Conservation (phyloP, 2,888 invertebrate genomes). For the Drosophila quasianomalipes region DNA sequence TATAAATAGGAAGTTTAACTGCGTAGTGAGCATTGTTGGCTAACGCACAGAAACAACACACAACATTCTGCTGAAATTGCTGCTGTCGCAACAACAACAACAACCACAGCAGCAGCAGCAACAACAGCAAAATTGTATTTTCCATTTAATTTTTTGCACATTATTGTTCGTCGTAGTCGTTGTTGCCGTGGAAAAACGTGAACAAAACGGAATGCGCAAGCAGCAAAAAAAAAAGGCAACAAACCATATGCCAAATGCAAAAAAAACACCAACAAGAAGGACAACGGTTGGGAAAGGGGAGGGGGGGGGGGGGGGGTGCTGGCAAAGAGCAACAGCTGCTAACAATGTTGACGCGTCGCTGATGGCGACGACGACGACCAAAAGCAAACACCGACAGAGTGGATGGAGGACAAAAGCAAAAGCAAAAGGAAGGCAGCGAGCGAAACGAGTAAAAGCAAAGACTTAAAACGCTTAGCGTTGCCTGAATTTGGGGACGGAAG, state of each 20-base stretch:
- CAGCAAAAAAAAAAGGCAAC: conserved; percentile 25
- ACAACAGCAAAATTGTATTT: conserved; percentile 40
- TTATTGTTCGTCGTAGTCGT: conserved; percentile 35
- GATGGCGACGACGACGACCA: conserved; percentile 41
- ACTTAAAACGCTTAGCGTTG: conserved; percentile 39
- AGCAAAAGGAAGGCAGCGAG: not conserved
- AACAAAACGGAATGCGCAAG: conserved; percentile 44
- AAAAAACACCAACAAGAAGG: not conserved
- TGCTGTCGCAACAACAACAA: conserved; percentile 12
- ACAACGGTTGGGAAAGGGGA: too few relatives aligned
- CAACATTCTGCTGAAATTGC: conserved; percentile 41
- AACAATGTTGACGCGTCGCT: conserved; percentile 66
- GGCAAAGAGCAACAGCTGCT: conserved; percentile 73
- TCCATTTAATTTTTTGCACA: conserved; percentile 50
- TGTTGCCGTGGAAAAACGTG: conserved; percentile 31
- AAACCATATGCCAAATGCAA: conserved; percentile 39
- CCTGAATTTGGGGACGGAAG: conserved; percentile 16
- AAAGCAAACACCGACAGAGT: conserved; percentile 9
- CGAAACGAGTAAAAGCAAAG: conserved; percentile 30
- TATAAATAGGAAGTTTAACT: not conserved
- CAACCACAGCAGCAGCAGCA: not conserved
- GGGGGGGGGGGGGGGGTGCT: not conserved
- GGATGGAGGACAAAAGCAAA: not conserved
- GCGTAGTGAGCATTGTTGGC: not conserved
- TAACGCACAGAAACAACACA: conserved; percentile 18